phyloP scores from a whole-genome alignment of 2,113 vertebrate genomes.

The Salvelinus namaycush region DNA sequence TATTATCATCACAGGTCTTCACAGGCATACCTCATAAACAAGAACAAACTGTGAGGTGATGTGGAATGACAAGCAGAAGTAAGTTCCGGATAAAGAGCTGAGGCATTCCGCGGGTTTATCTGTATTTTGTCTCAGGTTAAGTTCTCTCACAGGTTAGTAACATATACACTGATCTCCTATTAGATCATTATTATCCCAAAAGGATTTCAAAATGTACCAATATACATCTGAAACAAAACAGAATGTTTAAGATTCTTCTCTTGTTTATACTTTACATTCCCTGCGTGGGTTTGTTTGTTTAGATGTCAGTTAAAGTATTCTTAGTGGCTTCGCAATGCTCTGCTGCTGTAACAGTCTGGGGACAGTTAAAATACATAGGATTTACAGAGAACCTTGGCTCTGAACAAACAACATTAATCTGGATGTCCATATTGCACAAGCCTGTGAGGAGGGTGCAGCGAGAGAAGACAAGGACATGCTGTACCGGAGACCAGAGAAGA shows the following conservation, averaged over 20 bases:
- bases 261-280: neutral
- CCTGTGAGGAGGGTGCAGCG: neutral
- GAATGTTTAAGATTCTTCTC: neutral
- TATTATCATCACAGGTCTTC: neutral
- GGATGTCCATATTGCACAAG: neutral
- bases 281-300: neutral
- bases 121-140: neutral
- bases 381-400: neutral
- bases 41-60: neutral
- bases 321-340: neutral
- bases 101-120: neutral
- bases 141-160: neutral
- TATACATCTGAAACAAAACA: neutral
- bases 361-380: neutral
- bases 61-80: neutral
- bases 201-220: neutral
- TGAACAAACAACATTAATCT: neutral
- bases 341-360: neutral
- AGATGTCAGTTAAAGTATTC: neutral
- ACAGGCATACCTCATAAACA: neutral
- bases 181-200: neutral
- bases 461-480: neutral
- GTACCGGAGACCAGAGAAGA: neutral
- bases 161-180: neutral
- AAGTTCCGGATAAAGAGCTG: neutral